A percentile compares a stretch with the other conserved stretches of the same genome.
Evolutionary conservation across 2,113 vertebrate genomes (phyloP).

Genomic region (Phalacrocorax carbo): DNA sequence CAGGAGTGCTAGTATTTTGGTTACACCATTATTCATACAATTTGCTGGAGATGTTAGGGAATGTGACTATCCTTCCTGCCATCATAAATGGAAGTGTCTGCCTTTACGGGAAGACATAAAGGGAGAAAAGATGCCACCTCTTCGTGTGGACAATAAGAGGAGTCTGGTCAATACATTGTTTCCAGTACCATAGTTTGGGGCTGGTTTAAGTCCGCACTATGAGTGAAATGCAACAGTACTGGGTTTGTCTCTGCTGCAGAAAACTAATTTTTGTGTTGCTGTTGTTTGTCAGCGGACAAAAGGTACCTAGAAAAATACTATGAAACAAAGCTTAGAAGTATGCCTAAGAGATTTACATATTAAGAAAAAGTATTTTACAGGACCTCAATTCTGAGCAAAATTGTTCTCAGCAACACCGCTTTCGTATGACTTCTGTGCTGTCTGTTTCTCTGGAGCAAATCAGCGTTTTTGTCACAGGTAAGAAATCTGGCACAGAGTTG

Average conservation of each 20-base stretch:
- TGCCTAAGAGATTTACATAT: rapidly evolving
- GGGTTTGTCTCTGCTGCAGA: not conserved
- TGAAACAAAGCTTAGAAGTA: not conserved
- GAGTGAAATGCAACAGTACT: not conserved
- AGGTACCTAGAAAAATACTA: not conserved
- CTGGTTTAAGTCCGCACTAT: not conserved
- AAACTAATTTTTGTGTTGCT: not conserved
- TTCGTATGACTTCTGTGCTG: not conserved
- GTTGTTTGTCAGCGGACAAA: not conserved
- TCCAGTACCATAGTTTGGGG: not conserved
- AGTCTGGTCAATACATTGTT: not conserved
- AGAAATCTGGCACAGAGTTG: not conserved
- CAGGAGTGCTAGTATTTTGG: not conserved
- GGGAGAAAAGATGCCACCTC: not conserved
- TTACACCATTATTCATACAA: not conserved
- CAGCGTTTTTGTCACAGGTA: not conserved
- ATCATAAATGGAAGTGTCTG: not conserved
- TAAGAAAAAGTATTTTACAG: not conserved
- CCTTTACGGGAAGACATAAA: too few species aligned
- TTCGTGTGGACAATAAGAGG: not conserved
- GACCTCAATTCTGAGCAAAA: not conserved
- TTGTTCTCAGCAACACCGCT: not conserved
- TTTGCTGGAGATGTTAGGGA: not conserved
- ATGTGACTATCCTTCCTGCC: not conserved
- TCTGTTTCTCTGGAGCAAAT: not conserved